Conservation (phyloP, 1,140 invertebrate species). For the Oppia nitens region DNA sequence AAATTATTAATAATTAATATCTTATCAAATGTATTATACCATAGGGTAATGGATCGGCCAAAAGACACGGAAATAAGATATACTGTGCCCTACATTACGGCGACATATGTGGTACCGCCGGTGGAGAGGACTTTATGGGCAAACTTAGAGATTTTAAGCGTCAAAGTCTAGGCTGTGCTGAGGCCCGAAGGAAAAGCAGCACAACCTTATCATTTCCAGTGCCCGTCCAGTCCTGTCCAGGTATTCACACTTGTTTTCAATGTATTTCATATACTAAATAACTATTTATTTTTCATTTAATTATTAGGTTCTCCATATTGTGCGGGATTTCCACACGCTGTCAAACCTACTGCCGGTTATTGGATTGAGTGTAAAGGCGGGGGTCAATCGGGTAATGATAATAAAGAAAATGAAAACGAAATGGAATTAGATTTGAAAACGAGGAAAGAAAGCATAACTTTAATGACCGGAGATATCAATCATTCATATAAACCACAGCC, state of each 20-base stretch:
- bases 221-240: conserved; percentile 81
- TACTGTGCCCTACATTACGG: conserved; percentile 77
- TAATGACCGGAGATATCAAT: neutral
- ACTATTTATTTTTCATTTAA: neutral
- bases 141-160: conserved; percentile 86
- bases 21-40: neutral
- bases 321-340: conserved; percentile 73
- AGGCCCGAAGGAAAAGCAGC: conserved; percentile 63
- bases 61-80: conserved; percentile 62
- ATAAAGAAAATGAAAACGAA: neutral
- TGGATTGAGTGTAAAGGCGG: conserved; percentile 69
- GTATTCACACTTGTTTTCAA: neutral
- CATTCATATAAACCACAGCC: neutral
- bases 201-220: conserved; percentile 83
- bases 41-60: conserved; percentile 79
- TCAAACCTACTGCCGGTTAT: conserved; percentile 75
- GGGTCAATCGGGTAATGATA: neutral
- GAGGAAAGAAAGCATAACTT: neutral
- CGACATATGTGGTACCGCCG: conserved; percentile 73
- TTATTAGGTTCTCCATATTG: conserved; percentile 61
- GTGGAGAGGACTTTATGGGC: conserved; percentile 69
- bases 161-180: conserved; percentile 79
- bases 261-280: no score
- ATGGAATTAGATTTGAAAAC: neutral
- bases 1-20: neutral